Conservation (phyloP, 2,113 vertebrate genomes). For the Percina caprodes region DNA sequence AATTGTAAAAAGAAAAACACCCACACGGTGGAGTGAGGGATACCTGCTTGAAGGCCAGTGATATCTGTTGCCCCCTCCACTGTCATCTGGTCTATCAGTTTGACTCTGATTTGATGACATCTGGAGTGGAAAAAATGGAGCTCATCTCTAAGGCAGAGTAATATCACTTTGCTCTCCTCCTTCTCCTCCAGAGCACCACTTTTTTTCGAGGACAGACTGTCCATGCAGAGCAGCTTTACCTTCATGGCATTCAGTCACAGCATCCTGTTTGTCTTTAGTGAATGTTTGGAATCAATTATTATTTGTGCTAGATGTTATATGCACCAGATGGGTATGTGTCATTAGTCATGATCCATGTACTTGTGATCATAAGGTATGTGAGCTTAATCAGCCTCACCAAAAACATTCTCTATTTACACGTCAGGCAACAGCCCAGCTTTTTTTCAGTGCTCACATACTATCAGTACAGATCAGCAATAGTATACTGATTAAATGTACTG, state of each 20-base stretch:
- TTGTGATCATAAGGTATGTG: constrained; percentile 13
- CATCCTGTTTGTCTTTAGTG: constrained; percentile 14
- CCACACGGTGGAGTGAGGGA: constrained; percentile 26
- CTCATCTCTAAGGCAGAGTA: constrained; percentile 46
- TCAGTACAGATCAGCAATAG: neutral
- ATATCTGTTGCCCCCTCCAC: constrained; percentile 12
- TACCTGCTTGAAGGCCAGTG: constrained; percentile 17
- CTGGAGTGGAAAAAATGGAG: constrained; percentile 56
- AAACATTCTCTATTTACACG: constrained; percentile 36
- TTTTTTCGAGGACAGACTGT: constrained; percentile 19
- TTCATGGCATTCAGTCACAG: constrained; percentile 18
- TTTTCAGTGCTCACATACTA: neutral
- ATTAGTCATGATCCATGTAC: constrained; percentile 23
- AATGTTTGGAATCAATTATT: constrained; percentile 53
- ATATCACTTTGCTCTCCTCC: constrained; percentile 19
- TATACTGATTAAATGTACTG: neutral
- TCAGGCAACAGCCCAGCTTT: neutral
- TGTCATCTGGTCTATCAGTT: constrained; percentile 51
- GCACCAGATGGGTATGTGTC: constrained; percentile 23
- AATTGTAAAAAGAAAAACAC: constrained; percentile 47
- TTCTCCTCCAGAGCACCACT: constrained; percentile 22
- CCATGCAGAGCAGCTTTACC: constrained; percentile 38
- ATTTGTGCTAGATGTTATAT: constrained; percentile 23
- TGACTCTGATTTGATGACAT: constrained; percentile 49
- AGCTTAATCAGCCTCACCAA: constrained; percentile 14